These are phyloP conservation scores for Rhinoraja longicauda DNA, from an alignment of 2,797 vertebrate genomes.

Conservation along the genomic window DNA sequence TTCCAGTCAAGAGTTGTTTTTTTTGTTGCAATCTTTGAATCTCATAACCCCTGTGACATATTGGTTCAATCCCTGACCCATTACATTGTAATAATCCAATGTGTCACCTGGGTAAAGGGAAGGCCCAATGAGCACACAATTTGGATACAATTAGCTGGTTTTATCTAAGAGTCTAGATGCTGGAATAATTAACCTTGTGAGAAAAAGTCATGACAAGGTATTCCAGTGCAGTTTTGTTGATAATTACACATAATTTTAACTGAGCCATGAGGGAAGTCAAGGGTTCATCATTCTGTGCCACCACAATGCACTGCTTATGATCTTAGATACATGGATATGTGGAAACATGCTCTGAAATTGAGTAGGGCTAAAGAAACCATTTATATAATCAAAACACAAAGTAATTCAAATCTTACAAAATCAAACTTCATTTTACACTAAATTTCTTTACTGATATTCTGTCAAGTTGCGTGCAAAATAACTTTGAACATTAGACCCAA, in stretches of 20 bases:
- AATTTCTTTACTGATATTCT: background rate
- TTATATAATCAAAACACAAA: background rate
- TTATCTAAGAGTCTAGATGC: background rate
- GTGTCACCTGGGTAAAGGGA: background rate
- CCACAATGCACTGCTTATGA: background rate
- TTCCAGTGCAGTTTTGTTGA: background rate
- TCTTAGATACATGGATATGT: background rate
- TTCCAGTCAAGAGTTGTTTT: background rate
- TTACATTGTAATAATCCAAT: background rate
- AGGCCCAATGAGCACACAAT: background rate
- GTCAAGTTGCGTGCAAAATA: background rate
- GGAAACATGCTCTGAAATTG: background rate
- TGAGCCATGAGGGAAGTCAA: background rate
- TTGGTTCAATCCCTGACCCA: background rate
- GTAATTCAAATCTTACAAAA: background rate
- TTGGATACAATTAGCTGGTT: background rate
- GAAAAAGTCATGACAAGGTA: background rate
- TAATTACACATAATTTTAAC: background rate
- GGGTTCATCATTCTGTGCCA: background rate
- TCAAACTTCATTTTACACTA: background rate
- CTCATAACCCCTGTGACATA: background rate
- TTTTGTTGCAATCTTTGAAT: background rate
- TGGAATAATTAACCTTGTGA: background rate
- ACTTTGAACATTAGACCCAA: background rate
- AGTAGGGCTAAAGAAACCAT: background rate